Conservation (phyloP, 35 echinoderm and acorn worm species). For the Amphiura filiformis region DNA sequence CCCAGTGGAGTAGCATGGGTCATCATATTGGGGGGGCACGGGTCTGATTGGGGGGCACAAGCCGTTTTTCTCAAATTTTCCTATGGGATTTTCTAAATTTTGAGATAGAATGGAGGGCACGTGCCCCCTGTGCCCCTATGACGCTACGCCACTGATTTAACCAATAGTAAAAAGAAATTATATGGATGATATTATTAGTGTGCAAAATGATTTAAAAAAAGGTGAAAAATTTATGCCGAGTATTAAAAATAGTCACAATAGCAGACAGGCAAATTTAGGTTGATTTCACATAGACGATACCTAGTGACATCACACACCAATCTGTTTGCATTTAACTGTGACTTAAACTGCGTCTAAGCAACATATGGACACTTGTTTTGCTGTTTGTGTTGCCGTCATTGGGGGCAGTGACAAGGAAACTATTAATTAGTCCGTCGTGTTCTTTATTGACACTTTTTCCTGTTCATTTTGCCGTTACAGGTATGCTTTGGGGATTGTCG, state of each 20-base stretch:
- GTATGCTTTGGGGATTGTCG: constrained; percentile 97
- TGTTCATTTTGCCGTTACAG: constrained; percentile 30
- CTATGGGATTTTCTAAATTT: too few species aligned
- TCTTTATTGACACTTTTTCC: not conserved
- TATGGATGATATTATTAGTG: too few species aligned
- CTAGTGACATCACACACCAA: not conserved
- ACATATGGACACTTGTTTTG: not conserved
- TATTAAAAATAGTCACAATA: not conserved
- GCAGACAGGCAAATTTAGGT: not conserved
- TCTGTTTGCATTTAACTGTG: not conserved
- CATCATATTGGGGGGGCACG: too few species aligned
- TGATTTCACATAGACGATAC: too few species aligned
- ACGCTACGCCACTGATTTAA: too few species aligned
- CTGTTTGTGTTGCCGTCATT: not conserved
- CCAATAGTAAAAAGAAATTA: too few species aligned
- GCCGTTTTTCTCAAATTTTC: too few species aligned
- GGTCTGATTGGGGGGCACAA: too few species aligned
- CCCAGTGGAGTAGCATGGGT: too few species aligned
- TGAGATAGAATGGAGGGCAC: too few species aligned
- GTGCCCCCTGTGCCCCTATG: too few species aligned
- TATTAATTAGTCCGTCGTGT: not conserved
- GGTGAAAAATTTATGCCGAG: not conserved
- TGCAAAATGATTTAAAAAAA: too few species aligned
- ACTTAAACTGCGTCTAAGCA: not conserved
- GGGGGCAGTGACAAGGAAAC: not conserved